These are phyloP conservation scores for Netelia virgata DNA, from an alignment of 2,888 invertebrate genomes.

Conservation along the genomic window DNA sequence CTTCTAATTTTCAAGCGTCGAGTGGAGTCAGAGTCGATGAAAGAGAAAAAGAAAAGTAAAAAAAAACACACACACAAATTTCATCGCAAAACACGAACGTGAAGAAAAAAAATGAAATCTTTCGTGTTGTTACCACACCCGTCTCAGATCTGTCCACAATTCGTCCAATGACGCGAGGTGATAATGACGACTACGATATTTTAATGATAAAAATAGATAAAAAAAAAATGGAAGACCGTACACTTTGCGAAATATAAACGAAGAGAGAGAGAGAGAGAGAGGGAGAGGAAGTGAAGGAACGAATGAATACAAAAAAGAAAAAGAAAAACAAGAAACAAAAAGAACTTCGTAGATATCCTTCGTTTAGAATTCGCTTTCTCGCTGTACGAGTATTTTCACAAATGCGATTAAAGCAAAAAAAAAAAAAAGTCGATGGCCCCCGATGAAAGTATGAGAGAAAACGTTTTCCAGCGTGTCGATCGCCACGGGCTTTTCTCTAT, in stretches of 20 bases:
- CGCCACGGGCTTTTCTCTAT: conserved; percentile 18
- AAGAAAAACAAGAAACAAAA: conserved; percentile 1
- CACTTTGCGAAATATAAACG: not conserved
- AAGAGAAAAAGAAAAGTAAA: conserved; percentile 19
- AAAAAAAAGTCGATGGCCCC: conserved; percentile 38
- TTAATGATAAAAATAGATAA: conserved; percentile 47
- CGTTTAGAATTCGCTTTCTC: conserved; percentile 44
- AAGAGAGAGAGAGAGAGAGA: not conserved
- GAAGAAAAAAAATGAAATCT: conserved; percentile 63
- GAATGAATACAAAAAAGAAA: not conserved
- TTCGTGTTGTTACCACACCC: conserved; percentile 57
- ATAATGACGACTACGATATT: conserved; percentile 61
- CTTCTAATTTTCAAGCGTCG: conserved; percentile 41
- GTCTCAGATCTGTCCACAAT: conserved; percentile 81
- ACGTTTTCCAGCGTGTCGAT: conserved; percentile 12
- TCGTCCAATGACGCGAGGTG: conserved; percentile 78
- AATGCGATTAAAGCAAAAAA: conserved; percentile 44
- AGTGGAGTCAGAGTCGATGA: conserved; percentile 40
- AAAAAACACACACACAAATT: conserved; percentile 4
- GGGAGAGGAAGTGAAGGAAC: not conserved
- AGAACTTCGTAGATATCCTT: conserved; percentile 35
- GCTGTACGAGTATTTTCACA: conserved; percentile 51
- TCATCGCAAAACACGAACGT: conserved; percentile 23
- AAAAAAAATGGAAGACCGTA: not conserved
- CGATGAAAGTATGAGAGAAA: conserved; percentile 63